phyloP scores from a whole-genome alignment of 1,140 invertebrate species.

The Diplogasteroides magnus region DNA sequence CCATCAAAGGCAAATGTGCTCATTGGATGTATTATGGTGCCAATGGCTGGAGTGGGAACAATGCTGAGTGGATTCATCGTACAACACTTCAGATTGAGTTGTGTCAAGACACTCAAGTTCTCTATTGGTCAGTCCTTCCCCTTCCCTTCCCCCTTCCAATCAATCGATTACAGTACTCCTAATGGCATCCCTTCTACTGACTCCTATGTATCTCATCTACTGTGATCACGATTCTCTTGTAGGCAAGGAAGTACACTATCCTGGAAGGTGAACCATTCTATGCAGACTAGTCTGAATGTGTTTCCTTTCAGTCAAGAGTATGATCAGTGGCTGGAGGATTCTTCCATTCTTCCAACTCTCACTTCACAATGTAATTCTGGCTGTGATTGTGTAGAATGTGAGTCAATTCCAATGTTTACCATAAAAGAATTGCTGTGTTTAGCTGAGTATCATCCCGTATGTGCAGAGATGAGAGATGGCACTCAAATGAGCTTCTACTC shows the following conservation, averaged over 20 bases:
- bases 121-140: constrained; percentile 31
- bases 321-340: background rate
- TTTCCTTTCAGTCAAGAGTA: background rate
- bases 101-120: constrained; percentile 49
- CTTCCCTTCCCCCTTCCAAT: background rate
- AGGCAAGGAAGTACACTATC: constrained; percentile 49
- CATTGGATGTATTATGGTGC: constrained; percentile 43
- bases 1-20: constrained; percentile 53
- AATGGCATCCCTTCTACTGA: constrained; percentile 43
- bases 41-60: constrained; percentile 51
- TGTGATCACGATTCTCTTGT: constrained; percentile 47
- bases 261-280: constrained; percentile 14
- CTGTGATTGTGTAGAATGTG: constrained; percentile 31
- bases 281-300: background rate
- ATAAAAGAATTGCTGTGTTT: background rate
- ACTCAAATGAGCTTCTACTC: constrained; percentile 52
- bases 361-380: constrained; percentile 43
- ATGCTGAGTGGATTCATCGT: constrained; percentile 52
- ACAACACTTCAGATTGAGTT: constrained; percentile 50
- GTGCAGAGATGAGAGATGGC: constrained; percentile 48
- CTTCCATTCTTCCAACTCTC: constrained; percentile 20
- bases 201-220: constrained; percentile 55
- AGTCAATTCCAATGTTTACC: background rate
- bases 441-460: constrained; percentile 53
- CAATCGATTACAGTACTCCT: constrained; percentile 22